Evolutionary conservation across 2,113 vertebrate genomes (phyloP).

Genomic region (Hipposideros armiger): DNA sequence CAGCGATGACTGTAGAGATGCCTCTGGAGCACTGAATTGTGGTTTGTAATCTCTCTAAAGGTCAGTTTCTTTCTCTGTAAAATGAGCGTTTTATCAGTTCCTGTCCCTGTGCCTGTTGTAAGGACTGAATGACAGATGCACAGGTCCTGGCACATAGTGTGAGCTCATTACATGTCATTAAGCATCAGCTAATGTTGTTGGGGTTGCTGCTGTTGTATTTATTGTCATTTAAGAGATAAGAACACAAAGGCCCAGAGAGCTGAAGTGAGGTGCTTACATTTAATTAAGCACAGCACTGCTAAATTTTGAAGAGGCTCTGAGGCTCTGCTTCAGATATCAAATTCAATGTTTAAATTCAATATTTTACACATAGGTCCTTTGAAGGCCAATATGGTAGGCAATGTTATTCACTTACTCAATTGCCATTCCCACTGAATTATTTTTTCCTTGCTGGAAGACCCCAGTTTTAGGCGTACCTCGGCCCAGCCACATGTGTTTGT

Average conservation of each 20-base stretch:
- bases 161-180: neutral
- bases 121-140: neutral
- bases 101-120: neutral
- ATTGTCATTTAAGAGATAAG: neutral
- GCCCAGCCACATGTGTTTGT: neutral
- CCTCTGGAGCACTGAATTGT: neutral
- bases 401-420: neutral
- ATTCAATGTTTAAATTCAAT: neutral
- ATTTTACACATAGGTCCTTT: neutral
- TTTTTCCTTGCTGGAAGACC: neutral
- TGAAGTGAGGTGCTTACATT: neutral
- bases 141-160: neutral
- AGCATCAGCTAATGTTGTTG: neutral
- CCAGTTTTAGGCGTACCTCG: neutral
- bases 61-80: neutral
- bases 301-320: neutral
- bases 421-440: neutral
- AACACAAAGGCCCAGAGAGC: neutral
- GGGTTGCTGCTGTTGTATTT: neutral
- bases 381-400: neutral
- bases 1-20: neutral
- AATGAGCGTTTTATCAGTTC: neutral
- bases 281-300: neutral
- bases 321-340: neutral
- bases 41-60: neutral